These are phyloP conservation scores for Teleopsis dalmanni DNA, from an alignment of 1,140 invertebrate species.

Conservation along the genomic window DNA sequence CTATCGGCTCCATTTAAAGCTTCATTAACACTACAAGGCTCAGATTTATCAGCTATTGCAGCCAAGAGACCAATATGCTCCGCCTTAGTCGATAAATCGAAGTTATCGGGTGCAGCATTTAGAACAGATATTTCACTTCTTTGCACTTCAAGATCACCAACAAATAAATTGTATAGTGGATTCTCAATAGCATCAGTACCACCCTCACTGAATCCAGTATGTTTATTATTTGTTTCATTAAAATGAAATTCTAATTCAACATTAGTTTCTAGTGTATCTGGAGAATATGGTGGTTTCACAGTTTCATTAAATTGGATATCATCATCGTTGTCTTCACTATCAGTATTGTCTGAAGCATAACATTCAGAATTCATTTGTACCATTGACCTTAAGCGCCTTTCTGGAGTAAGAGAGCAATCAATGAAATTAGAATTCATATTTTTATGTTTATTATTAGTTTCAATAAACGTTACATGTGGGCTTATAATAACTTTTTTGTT, in stretches of 20 bases:
- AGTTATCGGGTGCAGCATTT: neutral
- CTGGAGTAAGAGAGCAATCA: neutral
- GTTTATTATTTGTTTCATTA: too few relatives aligned
- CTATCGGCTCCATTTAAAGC: neutral
- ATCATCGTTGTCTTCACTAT: neutral
- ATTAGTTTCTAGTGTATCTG: too few relatives aligned
- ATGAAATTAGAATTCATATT: neutral
- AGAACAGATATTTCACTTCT: too few relatives aligned
- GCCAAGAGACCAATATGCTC: neutral
- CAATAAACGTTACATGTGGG: constrained; percentile 29
- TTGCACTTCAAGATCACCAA: too few relatives aligned
- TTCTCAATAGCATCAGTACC: too few relatives aligned
- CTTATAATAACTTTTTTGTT: constrained; percentile 24
- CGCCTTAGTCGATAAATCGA: neutral
- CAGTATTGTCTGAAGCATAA: neutral
- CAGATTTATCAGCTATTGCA: neutral
- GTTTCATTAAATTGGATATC: too few relatives aligned
- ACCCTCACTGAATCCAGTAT: too few relatives aligned
- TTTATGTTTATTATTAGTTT: constrained; percentile 6
- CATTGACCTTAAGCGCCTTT: neutral
- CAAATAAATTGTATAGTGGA: too few relatives aligned
- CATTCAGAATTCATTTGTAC: neutral
- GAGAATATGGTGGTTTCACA: too few relatives aligned
- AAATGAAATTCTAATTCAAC: too few relatives aligned
- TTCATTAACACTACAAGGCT: constrained; percentile 3